Evolutionary conservation across 2,113 vertebrate species (phyloP), one percentile per base, ranked within the genome.

Genomic region (Paedocypris sp.): DNA sequence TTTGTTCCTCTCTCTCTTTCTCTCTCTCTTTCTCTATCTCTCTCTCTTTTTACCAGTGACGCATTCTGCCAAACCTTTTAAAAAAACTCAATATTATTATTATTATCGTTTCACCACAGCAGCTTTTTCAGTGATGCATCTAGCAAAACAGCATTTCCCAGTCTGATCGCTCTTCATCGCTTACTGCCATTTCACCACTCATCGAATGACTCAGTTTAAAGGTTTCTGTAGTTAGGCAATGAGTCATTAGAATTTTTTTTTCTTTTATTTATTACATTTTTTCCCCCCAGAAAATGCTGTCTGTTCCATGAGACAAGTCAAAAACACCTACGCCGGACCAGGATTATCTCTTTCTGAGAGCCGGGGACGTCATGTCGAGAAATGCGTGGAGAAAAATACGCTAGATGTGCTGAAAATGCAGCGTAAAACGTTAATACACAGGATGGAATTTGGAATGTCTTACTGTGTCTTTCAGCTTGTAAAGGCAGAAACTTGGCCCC

Each of bases 161-260:
- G 57, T 62, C 32, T n/a, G n/a, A 57, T 57, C 38, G 33, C 28
- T 29, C 31, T 13, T 45, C 50, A 65, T 43, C 6, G 22, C 35
- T 9, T 39, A 31, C 36, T 61, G 46, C 62, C 32, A 62, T 45
- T 62, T 58, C 57, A 28, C 29, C 53, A 42, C 53, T 69, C 32
- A 47, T 20, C 46, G 38, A 57, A 70, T 66, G 70, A 72, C 45
- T 72, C 70, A 72, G 57, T 35, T 58, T 18, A 22, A 60, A 71
- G 60, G 45, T 64, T 72, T 64, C 61, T 42, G 61, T 64, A 42
- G 66, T 58, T 62, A 65, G 57, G 28, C 29, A 35, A 39, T 72
- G 70, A 72, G 57, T 72, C 66, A 72, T 68, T 68, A 61, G 56
- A 67, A 64, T 35, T 48, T 13, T 9, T 13, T n/a, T 64, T 29